These are phyloP conservation scores for Falco cherrug DNA, from an alignment of 2,797 vertebrate genomes.

Conservation along the genomic window DNA sequence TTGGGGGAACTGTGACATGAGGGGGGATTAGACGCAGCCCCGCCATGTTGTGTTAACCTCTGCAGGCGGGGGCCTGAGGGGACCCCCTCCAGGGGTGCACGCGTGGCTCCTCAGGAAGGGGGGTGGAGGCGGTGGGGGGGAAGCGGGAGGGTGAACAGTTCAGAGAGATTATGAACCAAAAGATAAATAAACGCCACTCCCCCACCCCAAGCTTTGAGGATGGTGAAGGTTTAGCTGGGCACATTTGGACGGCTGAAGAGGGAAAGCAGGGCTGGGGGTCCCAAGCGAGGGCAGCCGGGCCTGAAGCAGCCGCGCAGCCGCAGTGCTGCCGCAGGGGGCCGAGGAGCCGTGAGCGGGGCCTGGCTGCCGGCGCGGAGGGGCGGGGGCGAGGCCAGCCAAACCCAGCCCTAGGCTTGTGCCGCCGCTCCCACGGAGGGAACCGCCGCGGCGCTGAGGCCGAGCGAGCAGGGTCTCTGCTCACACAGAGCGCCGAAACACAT, in stretches of 20 bases:
- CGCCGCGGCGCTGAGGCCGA: rapidly evolving
- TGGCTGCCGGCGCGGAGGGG: background rate
- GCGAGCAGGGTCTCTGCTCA: background rate
- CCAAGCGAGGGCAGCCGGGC: rapidly evolving
- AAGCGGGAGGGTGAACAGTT: slow-evolving; percentile 34
- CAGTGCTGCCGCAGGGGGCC: background rate
- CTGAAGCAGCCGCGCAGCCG: background rate
- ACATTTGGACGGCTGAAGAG: background rate
- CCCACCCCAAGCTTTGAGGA: background rate
- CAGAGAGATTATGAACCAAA: slow-evolving; percentile 36
- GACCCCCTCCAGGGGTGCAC: background rate
- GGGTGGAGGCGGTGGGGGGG: background rate
- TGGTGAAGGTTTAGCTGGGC: background rate
- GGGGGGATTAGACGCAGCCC: background rate
- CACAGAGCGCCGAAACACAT: no score
- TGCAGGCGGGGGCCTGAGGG: background rate
- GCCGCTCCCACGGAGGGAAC: background rate
- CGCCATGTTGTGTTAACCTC: slow-evolving; percentile 54
- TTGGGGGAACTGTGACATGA: background rate
- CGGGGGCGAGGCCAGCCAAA: background rate
- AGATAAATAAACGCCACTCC: slow-evolving; percentile 26
- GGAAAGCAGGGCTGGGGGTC: background rate
- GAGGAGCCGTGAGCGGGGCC: background rate
- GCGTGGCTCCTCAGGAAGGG: background rate
- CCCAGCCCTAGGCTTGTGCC: background rate